Conservation (phyloP, 2,797 vertebrate species). For the Pseudopleuronectes americanus region DNA sequence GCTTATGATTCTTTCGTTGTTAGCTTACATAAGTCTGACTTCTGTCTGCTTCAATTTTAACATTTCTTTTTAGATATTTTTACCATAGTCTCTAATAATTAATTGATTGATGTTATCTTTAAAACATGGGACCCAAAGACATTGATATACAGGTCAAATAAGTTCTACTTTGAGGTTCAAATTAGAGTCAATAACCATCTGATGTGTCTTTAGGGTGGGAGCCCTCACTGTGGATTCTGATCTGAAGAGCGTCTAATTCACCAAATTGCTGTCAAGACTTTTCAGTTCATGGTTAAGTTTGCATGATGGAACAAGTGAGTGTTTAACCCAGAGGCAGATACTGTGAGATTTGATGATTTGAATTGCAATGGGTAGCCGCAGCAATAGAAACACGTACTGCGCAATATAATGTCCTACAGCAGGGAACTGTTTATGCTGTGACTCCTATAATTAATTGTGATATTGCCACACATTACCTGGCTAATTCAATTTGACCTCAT, state of each 20-base stretch:
- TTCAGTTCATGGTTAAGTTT: neutral
- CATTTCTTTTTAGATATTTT: neutral
- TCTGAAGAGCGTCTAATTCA: neutral
- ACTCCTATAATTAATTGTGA: neutral
- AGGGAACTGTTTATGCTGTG: no score
- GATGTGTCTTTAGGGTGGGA: neutral
- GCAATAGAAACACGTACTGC: neutral
- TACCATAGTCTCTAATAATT: neutral
- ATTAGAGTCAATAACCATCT: neutral
- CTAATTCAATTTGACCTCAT: slow-evolving; percentile 6
- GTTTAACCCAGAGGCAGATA: neutral
- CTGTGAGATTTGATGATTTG: neutral
- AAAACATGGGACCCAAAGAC: neutral
- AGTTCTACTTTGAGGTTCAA: neutral
- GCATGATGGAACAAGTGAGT: neutral
- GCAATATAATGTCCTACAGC: neutral
- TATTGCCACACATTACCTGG: slow-evolving; percentile 1
- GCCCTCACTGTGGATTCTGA: neutral
- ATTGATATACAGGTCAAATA: neutral
- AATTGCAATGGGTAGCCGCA: neutral
- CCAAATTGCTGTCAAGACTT: neutral
- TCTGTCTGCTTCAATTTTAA: no score
- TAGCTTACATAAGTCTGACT: no score
- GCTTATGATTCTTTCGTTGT: no score
- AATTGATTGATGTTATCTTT: neutral